Base-by-base conservation (phyloP, 2,797 vertebrate genomes). In the Lepus oiostolus region DNA sequence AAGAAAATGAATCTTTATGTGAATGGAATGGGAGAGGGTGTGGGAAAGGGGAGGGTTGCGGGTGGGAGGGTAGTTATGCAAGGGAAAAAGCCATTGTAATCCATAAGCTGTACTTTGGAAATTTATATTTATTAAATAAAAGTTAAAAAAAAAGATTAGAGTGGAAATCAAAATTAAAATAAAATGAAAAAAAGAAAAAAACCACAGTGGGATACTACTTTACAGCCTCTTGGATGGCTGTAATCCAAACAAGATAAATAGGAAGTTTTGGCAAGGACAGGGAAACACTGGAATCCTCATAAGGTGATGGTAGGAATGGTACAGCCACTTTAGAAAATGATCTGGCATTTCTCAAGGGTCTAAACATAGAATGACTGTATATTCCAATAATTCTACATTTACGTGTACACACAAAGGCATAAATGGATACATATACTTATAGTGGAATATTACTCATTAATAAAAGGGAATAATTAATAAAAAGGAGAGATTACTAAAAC, bases 261-360 rank as follows among this genome's bases (percentile, higher is more conserved):
- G 58, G 14, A 72, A 19, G 14, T 30, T 28, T 35, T 19, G 38
- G 1, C n/a, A 24, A 65, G 50, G 3, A 58, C 19, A 1, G 30
- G 3, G 28, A 24, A 14, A 67, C 2, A 3, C 0, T 7, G 8
- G 8, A 58, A 30, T n/a, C 9, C 58, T n/a, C 21, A 7, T n/a
- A 28, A 30, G 28, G 14, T 21, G 5, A 60, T 26, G 2, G 24
- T 7, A 35, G 26, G 38, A 67, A 81, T 2, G 35, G 30, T 12
- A 7, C 50, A 38, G 5, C 38, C 52, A 22, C 47, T 35, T 65
- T 75, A n/a, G 68, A 82, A 42, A 94, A 60, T 13, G 47, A 9
- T 26, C 32, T 28, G 4, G 7, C 16, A 71, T 76, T 80, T 81
- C 32, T 28, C 22, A 4, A 74, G 28, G 63, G 16, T 16, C 42